Conservation (phyloP, 2,888 invertebrate genomes). For the Drosophila prostipennis region DNA sequence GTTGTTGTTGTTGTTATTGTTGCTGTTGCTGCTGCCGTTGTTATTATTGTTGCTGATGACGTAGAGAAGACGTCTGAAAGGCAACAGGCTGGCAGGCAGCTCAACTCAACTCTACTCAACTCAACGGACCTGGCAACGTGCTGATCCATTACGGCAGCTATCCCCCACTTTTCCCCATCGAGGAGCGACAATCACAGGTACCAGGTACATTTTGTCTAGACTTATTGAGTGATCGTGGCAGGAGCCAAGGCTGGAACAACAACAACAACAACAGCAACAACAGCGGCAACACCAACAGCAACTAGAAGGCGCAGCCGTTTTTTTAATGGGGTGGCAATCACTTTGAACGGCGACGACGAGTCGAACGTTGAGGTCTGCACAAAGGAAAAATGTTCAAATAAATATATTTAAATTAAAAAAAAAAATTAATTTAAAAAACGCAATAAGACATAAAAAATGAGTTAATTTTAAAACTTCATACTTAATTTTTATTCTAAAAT, state of each 20-base stretch:
- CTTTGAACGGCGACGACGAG: conserved; percentile 73
- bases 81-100: conserved; percentile 55
- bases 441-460: too few species aligned
- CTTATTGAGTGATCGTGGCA: conserved; percentile 81
- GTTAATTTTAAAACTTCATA: too few species aligned
- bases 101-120: conserved; percentile 48
- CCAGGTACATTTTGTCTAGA: conserved; percentile 80
- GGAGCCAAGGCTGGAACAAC: conserved; percentile 61
- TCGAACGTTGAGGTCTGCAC: conserved; percentile 19
- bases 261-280: conserved; percentile 39
- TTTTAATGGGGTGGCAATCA: conserved; percentile 84
- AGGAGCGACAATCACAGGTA: conserved; percentile 75
- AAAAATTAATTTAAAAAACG: too few species aligned
- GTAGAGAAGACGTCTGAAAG: conserved; percentile 60
- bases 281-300: conserved; percentile 38
- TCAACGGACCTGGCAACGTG: conserved; percentile 63
- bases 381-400: not conserved
- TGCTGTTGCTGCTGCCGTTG: conserved; percentile 10
- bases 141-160: conserved; percentile 76
- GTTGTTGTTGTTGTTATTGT: conserved; percentile 1
- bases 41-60: conserved; percentile 61
- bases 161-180: conserved; percentile 18
- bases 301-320: conserved; percentile 62
- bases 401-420: not conserved
- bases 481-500: too few species aligned